A percentile compares a stretch with the other conserved stretches of the same genome.
Conservation (phyloP, 2,797 vertebrate genomes). For the Poeciliopsis gracilis region DNA sequence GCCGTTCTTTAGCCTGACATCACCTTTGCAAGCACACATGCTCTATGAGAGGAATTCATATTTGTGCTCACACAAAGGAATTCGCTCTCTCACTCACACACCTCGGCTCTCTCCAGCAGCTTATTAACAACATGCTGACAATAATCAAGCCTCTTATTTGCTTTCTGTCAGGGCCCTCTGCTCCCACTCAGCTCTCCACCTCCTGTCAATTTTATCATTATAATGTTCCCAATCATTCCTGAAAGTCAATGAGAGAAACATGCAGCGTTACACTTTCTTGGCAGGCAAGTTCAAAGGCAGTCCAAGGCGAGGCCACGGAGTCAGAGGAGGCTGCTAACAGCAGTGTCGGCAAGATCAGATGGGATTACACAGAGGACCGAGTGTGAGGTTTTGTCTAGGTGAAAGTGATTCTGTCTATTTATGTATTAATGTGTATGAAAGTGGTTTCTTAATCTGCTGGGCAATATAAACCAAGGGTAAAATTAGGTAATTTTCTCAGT, state of each 20-base stretch:
- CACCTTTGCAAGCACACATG: conserved; percentile 36
- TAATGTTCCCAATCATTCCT: conserved; percentile 76
- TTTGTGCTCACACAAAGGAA: conserved; percentile 44
- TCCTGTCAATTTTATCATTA: conserved; percentile 73
- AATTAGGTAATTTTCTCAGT: background rate
- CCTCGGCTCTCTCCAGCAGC: conserved; percentile 49
- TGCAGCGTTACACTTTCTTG: conserved; percentile 72
- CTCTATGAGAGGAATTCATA: conserved; percentile 39
- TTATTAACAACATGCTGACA: conserved; percentile 79
- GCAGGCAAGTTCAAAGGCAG: conserved; percentile 78
- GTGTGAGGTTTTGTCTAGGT: conserved; percentile 48
- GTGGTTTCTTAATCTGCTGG: conserved; percentile 23
- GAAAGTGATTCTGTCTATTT: conserved; percentile 23
- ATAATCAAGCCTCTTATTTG: conserved; percentile 59
- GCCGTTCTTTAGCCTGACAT: conserved; percentile 71
- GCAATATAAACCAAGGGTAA: background rate
- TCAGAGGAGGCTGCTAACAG: conserved; percentile 68
- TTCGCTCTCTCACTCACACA: conserved; percentile 45
- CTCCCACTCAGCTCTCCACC: conserved; percentile 58
- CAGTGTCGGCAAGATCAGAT: conserved; percentile 66
- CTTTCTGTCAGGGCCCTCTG: conserved; percentile 59
- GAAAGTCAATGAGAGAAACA: conserved; percentile 68
- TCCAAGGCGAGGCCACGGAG: conserved; percentile 51
- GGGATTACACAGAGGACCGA: conserved; percentile 57
- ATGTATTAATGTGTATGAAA: conserved; percentile 4